These are phyloP conservation scores for Catostylus mosaicus DNA, from an alignment of 30 jellyfish, hydroid and myxozoan genomes.

Conservation along the genomic window DNA sequence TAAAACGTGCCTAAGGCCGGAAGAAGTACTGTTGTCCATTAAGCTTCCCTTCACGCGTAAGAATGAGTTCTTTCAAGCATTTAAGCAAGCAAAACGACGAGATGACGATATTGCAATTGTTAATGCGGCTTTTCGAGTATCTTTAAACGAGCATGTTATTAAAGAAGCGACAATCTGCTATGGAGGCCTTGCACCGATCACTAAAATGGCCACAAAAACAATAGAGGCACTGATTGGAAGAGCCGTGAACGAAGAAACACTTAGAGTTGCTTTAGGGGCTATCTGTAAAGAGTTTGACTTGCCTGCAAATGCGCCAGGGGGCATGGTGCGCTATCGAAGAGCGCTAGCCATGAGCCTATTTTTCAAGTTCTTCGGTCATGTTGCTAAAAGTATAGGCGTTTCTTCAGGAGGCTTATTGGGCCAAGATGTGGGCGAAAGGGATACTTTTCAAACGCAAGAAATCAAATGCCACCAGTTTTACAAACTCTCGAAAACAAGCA, in stretches of 20 bases:
- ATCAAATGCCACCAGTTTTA: conserved; percentile 34
- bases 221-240: conserved; percentile 4
- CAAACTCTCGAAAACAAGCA: background rate
- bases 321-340: conserved; percentile 51
- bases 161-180: conserved; percentile 19
- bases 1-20: conserved; percentile 20
- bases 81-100: conserved; percentile 45
- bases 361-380: conserved; percentile 26
- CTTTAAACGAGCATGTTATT: background rate
- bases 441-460: conserved; percentile 1
- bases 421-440: conserved; percentile 4
- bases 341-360: conserved; percentile 34
- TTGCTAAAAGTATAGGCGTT: background rate
- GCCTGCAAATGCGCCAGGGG: conserved; percentile 49
- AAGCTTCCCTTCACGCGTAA: conserved; percentile 19
- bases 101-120: conserved; percentile 61
- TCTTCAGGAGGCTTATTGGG: background rate
- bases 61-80: conserved; percentile 20
- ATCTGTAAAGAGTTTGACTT: conserved; percentile 26
- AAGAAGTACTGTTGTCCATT: conserved; percentile 16
- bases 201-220: conserved; percentile 20
- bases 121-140: conserved; percentile 20
- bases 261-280: conserved; percentile 9
- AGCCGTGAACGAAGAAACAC: background rate
- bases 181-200: conserved; percentile 40